phyloP scores from a whole-genome alignment of 2,797 vertebrate genomes.

The Arctocebus calabarensis region DNA sequence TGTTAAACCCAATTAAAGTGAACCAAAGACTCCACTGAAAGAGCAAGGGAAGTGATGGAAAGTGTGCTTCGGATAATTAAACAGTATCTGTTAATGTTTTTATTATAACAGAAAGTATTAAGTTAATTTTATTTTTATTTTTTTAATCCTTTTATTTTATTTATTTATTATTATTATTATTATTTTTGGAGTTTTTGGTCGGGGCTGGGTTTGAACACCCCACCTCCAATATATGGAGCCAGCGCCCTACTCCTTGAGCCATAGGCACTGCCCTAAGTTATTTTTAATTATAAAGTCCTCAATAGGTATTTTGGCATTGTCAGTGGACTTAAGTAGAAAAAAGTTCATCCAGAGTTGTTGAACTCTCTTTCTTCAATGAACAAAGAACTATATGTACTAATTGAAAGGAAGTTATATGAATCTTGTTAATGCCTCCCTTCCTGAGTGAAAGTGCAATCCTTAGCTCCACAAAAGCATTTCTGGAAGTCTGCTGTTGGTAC shows the following conservation, averaged over 20 bases:
- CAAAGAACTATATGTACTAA: background rate
- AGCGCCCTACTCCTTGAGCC: too few relatives aligned
- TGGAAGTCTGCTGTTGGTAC: background rate
- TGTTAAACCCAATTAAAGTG: background rate
- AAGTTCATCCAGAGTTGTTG: background rate
- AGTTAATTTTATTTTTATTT: background rate
- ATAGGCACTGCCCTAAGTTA: too few relatives aligned
- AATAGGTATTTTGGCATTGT: constrained; percentile 28
- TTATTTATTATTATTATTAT: background rate
- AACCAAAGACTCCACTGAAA: constrained; percentile 6
- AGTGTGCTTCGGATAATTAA: constrained; percentile 21
- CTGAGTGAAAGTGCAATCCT: background rate
- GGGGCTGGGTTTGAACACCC: too few relatives aligned
- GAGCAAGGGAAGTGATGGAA: background rate
- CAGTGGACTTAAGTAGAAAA: background rate
- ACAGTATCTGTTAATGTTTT: background rate
- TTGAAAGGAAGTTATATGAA: constrained; percentile 45
- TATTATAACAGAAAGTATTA: constrained; percentile 1
- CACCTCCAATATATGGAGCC: too few relatives aligned
- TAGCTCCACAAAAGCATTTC: background rate
- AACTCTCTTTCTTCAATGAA: constrained; percentile 40
- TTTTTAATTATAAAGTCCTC: constrained; percentile 15
- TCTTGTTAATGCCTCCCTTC: constrained; percentile 23
- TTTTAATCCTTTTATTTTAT: too few relatives aligned
- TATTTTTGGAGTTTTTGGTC: too few relatives aligned